Evolutionary conservation across 53 echinoderm and acorn worm genomes (phyloP), one percentile per base, ranked within the genome.

Genomic region (Paracentrotus lividus): DNA sequence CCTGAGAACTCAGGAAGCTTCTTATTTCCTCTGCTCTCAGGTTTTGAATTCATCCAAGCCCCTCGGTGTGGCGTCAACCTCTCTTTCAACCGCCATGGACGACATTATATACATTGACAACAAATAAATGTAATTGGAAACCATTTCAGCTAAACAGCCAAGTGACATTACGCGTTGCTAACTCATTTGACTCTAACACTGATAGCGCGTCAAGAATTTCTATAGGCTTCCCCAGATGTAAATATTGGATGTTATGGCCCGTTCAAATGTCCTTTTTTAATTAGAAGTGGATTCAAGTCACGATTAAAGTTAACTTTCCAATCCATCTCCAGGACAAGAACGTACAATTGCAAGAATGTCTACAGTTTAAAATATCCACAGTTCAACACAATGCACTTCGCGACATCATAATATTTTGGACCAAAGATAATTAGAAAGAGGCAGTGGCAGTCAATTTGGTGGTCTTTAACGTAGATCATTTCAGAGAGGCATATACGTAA

Each of bases 21-120:
- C 75, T 90, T 68, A 90, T 90, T 90, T 90, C 91, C 75, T 53
- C 53, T 24, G 29, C 49, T 42, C 75, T 49, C 44, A 54, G 91
- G 55, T 81, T 47, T 81, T 87, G 87, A 33, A 87, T 87, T 87
- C 87, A 87, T 12, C 20, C 47, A 3, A 81, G 47, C 81, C 58
- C n/a, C 87, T 87, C 40, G 87, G 87, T 38, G 21, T 36, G 87
- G 87, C 87, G 87, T 87, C 87, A 56, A 44, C 81, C 44, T 24
- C 47, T 81, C 81, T 81, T 81, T 45, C 81, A 45, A 81, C 81
- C 81, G 47, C 81, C 55, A 12, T 40, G 87, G 15, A 56, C 55
- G 18, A 38, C 47, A 58, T 87, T 55, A 87, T 33, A 87, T 56
- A 58, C 58, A 87, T 16, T 55, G 87, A 21, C 87, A 87, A 87